phyloP scores from a whole-genome alignment of 2,797 vertebrate species.

The Rhodeus uyekii region DNA sequence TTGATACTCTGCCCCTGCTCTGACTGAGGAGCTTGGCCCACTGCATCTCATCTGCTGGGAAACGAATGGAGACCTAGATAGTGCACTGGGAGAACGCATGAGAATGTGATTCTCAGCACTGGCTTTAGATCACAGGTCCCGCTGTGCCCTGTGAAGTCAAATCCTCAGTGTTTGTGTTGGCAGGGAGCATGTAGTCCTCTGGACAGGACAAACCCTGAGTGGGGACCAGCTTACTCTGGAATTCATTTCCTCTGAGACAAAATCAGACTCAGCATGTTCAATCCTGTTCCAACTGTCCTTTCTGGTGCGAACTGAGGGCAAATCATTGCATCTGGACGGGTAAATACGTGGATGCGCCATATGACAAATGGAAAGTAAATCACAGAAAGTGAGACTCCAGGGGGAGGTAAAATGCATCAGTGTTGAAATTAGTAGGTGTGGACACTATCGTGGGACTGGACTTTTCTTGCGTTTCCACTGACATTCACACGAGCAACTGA shows the following conservation, averaged over 20 bases:
- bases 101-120: constrained; percentile 60
- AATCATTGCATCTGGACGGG: constrained; percentile 6
- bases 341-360: constrained; percentile 26
- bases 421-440: constrained; percentile 68
- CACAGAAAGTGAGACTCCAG: constrained; percentile 58
- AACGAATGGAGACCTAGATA: constrained; percentile 47
- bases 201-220: constrained; percentile 63
- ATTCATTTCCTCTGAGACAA: constrained; percentile 61
- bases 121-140: constrained; percentile 67
- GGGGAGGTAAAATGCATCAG: constrained; percentile 64
- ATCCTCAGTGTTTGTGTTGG: constrained; percentile 70
- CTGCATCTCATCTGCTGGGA: constrained; percentile 37
- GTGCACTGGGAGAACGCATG: constrained; percentile 55
- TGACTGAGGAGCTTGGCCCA: constrained; percentile 27
- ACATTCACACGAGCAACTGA: constrained; percentile 73
- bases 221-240: constrained; percentile 60
- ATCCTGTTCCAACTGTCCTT: constrained; percentile 31
- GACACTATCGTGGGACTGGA: constrained; percentile 61
- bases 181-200: constrained; percentile 55
- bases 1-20: constrained; percentile 39
- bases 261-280: constrained; percentile 25
- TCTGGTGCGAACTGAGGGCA: constrained; percentile 1
- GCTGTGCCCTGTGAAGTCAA: constrained; percentile 62
- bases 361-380: constrained; percentile 65
- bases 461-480: constrained; percentile 71